Evolutionary conservation across 2,113 vertebrate species (phyloP).

Genomic region (Colossoma macropomum): DNA sequence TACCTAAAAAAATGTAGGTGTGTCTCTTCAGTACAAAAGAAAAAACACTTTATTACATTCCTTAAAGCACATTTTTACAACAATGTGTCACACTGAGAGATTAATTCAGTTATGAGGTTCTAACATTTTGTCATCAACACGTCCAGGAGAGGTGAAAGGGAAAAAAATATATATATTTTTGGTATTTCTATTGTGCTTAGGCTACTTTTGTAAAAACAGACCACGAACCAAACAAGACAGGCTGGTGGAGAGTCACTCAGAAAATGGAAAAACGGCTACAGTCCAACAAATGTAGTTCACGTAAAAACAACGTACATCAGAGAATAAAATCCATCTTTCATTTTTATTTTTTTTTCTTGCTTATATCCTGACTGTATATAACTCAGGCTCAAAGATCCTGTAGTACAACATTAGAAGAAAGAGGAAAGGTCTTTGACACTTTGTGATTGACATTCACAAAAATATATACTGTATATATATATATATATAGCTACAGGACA

Average conservation of each 20-base stretch:
- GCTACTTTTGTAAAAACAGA: conserved; percentile 84
- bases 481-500: conserved; percentile 70
- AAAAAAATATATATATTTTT: conserved; percentile 59
- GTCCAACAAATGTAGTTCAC: conserved; percentile 49
- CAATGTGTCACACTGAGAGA: conserved; percentile 74
- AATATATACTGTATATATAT: conserved; percentile 63
- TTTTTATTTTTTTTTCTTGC: conserved; percentile 39
- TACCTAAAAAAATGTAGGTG: background rate
- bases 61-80: conserved; percentile 80
- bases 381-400: conserved; percentile 54
- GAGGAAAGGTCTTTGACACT: conserved; percentile 74
- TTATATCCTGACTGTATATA: conserved; percentile 65
- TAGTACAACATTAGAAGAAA: conserved; percentile 73
- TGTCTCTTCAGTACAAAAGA: conserved; percentile 67
- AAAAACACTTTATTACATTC: conserved; percentile 82
- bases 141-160: conserved; percentile 65
- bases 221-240: conserved; percentile 85
- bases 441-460: conserved; percentile 81
- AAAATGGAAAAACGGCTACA: conserved; percentile 8
- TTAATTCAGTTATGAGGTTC: conserved; percentile 61
- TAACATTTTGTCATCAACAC: conserved; percentile 70
- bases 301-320: conserved; percentile 68
- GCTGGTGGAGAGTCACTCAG: conserved; percentile 64
- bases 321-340: conserved; percentile 66
- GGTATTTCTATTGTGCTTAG: conserved; percentile 70